A percentile compares a stretch with the other conserved stretches of the same genome.
phyloP scores from a whole-genome alignment of 2,113 vertebrate genomes.

The Colinus virginianus region DNA sequence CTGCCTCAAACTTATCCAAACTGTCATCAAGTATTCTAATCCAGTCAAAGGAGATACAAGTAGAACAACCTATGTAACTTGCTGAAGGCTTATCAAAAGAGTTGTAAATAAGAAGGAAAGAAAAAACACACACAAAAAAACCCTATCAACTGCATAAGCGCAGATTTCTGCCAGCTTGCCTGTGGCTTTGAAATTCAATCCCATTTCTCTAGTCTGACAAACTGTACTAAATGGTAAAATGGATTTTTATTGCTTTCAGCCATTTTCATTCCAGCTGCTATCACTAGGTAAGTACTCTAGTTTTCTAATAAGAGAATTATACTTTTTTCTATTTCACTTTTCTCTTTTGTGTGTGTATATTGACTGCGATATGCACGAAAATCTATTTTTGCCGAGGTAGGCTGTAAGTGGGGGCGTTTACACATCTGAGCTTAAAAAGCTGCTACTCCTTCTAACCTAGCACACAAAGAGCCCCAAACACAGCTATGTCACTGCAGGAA shows the following conservation, averaged over 20 bases:
- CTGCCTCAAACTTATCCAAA: conserved; percentile 91
- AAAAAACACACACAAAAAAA: neutral
- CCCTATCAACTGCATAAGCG: conserved; percentile 75
- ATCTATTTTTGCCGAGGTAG: conserved; percentile 1
- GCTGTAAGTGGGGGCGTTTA: conserved; percentile 45
- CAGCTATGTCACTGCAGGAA: conserved; percentile 22
- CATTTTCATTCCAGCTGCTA: conserved; percentile 78
- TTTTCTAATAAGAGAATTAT: conserved; percentile 60
- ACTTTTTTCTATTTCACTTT: conserved; percentile 33
- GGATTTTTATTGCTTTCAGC: conserved; percentile 80
- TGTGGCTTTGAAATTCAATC: conserved; percentile 84
- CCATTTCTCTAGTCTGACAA: conserved; percentile 83
- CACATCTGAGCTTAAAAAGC: conserved; percentile 48
- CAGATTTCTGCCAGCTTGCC: conserved; percentile 83
- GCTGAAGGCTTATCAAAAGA: conserved; percentile 88
- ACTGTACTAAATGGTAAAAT: conserved; percentile 83
- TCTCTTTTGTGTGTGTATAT: conserved; percentile 40
- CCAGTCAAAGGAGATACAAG: conserved; percentile 87
- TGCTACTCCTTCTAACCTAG: conserved; percentile 20
- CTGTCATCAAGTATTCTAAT: conserved; percentile 94
- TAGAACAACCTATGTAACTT: conserved; percentile 86
- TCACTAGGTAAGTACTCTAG: conserved; percentile 66
- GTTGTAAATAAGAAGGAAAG: conserved; percentile 78
- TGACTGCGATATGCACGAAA: conserved; percentile 11
- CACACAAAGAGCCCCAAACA: conserved; percentile 35